These are phyloP conservation scores for Epistrophe grossulariae DNA, from an alignment of 2,888 invertebrate genomes.

Conservation along the genomic window DNA sequence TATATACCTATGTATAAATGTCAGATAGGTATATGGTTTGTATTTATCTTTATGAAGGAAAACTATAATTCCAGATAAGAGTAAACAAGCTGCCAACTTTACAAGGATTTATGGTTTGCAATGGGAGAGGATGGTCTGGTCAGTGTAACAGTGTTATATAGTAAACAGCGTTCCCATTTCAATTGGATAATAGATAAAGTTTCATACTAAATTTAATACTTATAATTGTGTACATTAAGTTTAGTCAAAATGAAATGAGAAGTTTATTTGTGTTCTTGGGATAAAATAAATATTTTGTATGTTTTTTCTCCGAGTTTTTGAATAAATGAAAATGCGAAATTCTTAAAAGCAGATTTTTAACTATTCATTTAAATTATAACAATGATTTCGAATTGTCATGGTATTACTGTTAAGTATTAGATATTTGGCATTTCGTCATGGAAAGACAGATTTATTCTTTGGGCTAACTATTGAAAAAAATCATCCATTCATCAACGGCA, in stretches of 20 bases:
- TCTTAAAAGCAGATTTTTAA: too few species aligned
- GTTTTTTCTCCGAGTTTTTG: too few species aligned
- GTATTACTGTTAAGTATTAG: too few species aligned
- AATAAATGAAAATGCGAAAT: too few species aligned
- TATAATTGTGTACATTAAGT: not conserved
- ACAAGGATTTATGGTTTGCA: conserved; percentile 62
- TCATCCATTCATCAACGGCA: too few species aligned
- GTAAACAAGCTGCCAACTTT: conserved; percentile 74
- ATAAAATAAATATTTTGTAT: not conserved
- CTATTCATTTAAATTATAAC: too few species aligned
- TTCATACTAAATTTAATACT: not conserved
- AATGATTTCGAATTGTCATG: too few species aligned
- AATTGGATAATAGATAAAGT: not conserved
- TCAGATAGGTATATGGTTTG: conserved; percentile 5
- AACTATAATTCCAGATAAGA: conserved; percentile 69
- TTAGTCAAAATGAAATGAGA: too few species aligned
- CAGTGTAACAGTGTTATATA: not conserved
- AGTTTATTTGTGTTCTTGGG: too few species aligned
- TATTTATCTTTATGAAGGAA: conserved; percentile 35
- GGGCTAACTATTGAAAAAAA: too few species aligned
- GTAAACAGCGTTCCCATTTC: conserved; percentile 13
- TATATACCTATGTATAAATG: not conserved
- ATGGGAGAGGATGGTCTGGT: conserved; percentile 20
- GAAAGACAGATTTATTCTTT: too few species aligned
- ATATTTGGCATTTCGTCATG: too few species aligned